phyloP scores from a whole-genome alignment of 2,113 vertebrate species.

The Nibea coibor region DNA sequence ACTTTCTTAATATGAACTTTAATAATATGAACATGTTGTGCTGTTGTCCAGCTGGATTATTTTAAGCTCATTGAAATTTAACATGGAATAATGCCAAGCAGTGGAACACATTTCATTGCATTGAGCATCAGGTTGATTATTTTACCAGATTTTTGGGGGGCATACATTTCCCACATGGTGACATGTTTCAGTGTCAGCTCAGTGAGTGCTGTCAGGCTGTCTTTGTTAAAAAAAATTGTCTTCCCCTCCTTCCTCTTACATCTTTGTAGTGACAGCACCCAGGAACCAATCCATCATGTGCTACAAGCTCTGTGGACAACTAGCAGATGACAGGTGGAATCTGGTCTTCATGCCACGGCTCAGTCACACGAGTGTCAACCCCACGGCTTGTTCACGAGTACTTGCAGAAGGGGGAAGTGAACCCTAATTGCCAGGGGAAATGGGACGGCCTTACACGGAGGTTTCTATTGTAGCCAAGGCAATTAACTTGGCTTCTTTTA shows the following conservation, averaged over 20 bases:
- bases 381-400: constrained; percentile 46
- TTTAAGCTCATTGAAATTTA: background rate
- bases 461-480: constrained; percentile 73
- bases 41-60: background rate
- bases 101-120: background rate
- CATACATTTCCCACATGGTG: background rate
- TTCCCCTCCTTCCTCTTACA: background rate
- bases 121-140: background rate
- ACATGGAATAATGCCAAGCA: too few species aligned
- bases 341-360: constrained; percentile 21
- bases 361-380: constrained; percentile 32
- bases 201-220: background rate
- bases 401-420: constrained; percentile 50
- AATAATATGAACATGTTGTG: background rate
- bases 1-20: background rate
- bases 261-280: background rate
- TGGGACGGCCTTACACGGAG: constrained; percentile 64
- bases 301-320: background rate
- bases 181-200: background rate
- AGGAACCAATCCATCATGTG: constrained; percentile 11
- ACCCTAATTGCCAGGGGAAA: constrained; percentile 75
- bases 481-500: constrained; percentile 74
- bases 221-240: background rate
- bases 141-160: background rate
- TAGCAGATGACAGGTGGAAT: constrained; percentile 35